Evolutionary conservation across 2,797 vertebrate genomes (phyloP), one percentile per base, ranked within the genome.

Genomic region (Otus scops): DNA sequence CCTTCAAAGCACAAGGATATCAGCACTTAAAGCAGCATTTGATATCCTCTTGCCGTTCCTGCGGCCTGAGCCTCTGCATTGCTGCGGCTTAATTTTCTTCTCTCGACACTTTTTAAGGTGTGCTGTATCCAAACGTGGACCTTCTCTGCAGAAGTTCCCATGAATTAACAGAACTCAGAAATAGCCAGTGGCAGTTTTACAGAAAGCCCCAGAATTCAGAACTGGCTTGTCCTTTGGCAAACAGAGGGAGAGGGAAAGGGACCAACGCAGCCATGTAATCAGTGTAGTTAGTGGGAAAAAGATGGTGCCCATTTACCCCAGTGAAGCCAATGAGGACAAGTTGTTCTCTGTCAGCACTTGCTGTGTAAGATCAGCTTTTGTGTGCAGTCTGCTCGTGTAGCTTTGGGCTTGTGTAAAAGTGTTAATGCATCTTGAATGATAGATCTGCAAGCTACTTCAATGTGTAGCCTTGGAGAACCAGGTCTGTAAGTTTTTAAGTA

Each of bases 1-100:
- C 92, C 81, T 96, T 95, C 92, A 95, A 93, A 95, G 94, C 69
- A 80, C 83, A 94, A 96, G 95, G 95, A 91, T 90, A 85, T 97
- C 87, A 75, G 91, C 89, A 93, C 92, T 96, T 96, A 87, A 89
- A 96, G 88, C 65, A 93, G 61, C 80, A 93, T 92, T 96, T 95
- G 91, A 95, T 96, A 90, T 83, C 67, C 74, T 91, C 50, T 94
- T 91, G 79, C 88, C 0, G 0, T 84, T 95, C 60, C 63, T 43
- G 53, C 2, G 47, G 75, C 87, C 91, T 60, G 50, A 77, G 43
- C 63, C 64, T 94, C 77, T 71, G 68, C 13, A 3, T 81, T 87
- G 79, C 88, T 1, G 0, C 0, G 7, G 34, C 87, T 90, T 85
- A 47, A 89, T 89, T 89, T 88, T 71, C 67, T 88, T 87, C 70